These are phyloP conservation scores for Maniola hyperantus DNA, from an alignment of 2,888 invertebrate genomes.

Conservation along the genomic window DNA sequence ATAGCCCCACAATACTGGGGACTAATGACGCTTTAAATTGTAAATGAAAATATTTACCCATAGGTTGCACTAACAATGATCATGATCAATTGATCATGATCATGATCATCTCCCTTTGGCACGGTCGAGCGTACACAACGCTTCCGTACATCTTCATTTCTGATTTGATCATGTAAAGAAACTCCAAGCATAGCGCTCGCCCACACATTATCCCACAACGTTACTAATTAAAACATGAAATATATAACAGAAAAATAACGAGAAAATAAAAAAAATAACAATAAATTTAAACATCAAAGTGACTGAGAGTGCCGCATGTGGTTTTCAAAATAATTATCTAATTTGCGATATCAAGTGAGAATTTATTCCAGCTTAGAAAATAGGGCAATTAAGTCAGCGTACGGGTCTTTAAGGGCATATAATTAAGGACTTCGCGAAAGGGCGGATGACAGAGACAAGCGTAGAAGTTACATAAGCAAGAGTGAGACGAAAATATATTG, in stretches of 20 bases:
- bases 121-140: no score
- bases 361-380: conserved; percentile 46
- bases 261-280: no score
- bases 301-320: conserved; percentile 29
- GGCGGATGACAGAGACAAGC: conserved; percentile 38
- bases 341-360: conserved; percentile 41
- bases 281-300: conserved; percentile 6
- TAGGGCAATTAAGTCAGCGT: conserved; percentile 44
- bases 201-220: neutral
- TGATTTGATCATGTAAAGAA: no score
- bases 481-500: conserved; percentile 30
- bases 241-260: no score
- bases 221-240: neutral
- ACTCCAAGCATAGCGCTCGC: no score
- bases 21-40: neutral
- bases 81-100: no score
- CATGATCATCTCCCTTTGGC: no score
- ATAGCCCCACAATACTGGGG: neutral
- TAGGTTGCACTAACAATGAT: no score
- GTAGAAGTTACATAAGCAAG: neutral
- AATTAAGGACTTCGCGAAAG: conserved; percentile 44
- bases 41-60: neutral
- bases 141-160: no score
- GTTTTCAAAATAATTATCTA: conserved; percentile 41
- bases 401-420: conserved; percentile 45